A percentile compares a stretch with the other conserved stretches of the same genome.
Evolutionary conservation across 2,113 vertebrate species (phyloP).

Genomic region (Gymnobelideus leadbeateri): DNA sequence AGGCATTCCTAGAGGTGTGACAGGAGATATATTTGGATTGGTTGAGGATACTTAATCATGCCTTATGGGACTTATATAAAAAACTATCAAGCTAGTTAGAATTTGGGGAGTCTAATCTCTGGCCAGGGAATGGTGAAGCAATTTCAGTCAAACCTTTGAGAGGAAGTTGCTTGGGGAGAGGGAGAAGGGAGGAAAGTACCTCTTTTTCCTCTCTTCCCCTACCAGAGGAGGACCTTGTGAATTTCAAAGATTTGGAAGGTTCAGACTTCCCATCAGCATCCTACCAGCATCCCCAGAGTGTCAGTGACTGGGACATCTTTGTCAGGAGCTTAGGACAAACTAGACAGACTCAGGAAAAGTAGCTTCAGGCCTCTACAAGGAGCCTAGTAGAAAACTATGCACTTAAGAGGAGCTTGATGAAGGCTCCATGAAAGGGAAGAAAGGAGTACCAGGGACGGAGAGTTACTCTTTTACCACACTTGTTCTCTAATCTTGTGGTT

Average conservation of each 20-base stretch:
- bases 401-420: not conserved
- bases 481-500: not conserved
- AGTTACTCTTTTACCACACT: not conserved
- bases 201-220: not conserved
- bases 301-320: not conserved
- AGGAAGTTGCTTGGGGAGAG: not conserved
- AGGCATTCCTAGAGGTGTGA: not conserved
- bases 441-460: not conserved
- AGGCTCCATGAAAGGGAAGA: not conserved
- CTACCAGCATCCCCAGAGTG: not conserved
- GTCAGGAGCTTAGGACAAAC: not conserved
- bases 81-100: not conserved
- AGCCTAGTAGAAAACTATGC: not conserved
- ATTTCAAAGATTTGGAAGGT: not conserved
- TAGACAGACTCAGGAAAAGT: not conserved
- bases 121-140: not conserved
- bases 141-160: not conserved
- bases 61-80: not conserved
- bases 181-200: not conserved
- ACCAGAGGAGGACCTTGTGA: not conserved
- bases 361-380: not conserved
- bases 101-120: not conserved
- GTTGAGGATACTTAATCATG: not conserved
- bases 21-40: not conserved
- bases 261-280: not conserved